phyloP scores from a whole-genome alignment of 1,140 invertebrate species.

The Diabrotica undecimpunctata region DNA sequence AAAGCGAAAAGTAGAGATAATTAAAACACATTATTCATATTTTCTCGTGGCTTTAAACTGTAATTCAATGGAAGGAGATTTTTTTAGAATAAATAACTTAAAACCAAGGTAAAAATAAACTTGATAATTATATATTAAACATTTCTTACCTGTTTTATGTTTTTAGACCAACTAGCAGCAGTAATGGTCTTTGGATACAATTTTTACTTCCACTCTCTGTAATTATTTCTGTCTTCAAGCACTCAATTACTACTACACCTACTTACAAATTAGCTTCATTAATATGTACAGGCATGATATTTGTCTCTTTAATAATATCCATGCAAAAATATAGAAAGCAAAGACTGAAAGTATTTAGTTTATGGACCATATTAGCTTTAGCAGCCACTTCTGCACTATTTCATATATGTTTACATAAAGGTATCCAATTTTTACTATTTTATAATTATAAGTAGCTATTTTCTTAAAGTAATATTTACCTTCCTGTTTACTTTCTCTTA shows the following conservation, averaged over 20 bases:
- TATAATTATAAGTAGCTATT: too few relatives aligned
- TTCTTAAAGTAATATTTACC: too few relatives aligned
- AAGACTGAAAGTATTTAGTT: constrained; percentile 23
- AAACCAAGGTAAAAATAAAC: constrained; percentile 16
- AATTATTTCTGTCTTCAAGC: constrained; percentile 46
- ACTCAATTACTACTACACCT: constrained; percentile 43
- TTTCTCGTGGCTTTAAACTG: too few relatives aligned
- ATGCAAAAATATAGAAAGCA: constrained; percentile 24
- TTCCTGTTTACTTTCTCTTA: too few relatives aligned
- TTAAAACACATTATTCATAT: too few relatives aligned
- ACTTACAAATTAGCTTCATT: constrained; percentile 49
- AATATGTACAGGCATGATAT: constrained; percentile 30
- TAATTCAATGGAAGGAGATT: background rate
- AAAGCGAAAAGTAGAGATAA: too few relatives aligned
- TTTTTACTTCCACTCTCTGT: constrained; percentile 52
- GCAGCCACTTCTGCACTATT: constrained; percentile 29
- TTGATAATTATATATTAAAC: too few relatives aligned
- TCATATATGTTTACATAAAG: constrained; percentile 34
- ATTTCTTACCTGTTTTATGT: background rate
- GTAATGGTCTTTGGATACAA: constrained; percentile 55
- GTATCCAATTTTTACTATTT: constrained; percentile 14
- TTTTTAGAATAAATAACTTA: constrained; percentile 14
- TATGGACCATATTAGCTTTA: constrained; percentile 28
- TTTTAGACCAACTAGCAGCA: constrained; percentile 49
- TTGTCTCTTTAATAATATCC: constrained; percentile 35